These are phyloP conservation scores for Sepioteuthis lessoniana DNA, from an alignment of 2,888 invertebrate species.

Conservation along the genomic window DNA sequence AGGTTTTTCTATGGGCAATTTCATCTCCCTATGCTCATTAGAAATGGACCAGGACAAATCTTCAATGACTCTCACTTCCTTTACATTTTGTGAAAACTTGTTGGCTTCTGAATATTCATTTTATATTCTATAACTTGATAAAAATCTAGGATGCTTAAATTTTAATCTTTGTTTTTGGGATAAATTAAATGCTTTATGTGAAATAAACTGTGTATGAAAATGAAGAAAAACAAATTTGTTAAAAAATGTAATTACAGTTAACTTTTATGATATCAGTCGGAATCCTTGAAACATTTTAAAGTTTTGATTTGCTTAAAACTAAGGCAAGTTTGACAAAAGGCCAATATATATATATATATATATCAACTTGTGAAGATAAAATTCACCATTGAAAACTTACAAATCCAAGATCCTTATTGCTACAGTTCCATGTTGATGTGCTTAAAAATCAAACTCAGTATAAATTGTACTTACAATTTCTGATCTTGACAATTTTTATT, in stretches of 20 bases:
- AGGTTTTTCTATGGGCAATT: too few species aligned
- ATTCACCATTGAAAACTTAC: neutral
- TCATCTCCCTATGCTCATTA: too few species aligned
- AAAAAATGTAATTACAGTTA: too few species aligned
- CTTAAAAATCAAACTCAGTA: neutral
- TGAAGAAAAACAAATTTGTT: neutral
- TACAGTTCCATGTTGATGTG: neutral
- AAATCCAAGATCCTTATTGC: neutral
- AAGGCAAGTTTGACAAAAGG: neutral
- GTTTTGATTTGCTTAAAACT: neutral
- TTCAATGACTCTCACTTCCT: too few species aligned
- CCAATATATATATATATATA: neutral
- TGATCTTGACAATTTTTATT: neutral
- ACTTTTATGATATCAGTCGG: neutral
- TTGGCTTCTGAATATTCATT: neutral
- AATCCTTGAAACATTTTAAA: neutral
- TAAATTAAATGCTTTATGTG: neutral
- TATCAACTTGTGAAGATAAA: neutral
- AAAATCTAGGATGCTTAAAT: neutral
- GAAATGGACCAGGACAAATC: too few species aligned
- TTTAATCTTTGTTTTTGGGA: neutral
- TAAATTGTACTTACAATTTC: neutral
- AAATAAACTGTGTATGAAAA: neutral
- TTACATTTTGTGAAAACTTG: too few species aligned
- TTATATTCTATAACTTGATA: neutral